A percentile compares a stretch with the other conserved stretches of the same genome.
Evolutionary conservation across 2,888 invertebrate species (phyloP).

Genomic region (Acanthosepion pharaonis): DNA sequence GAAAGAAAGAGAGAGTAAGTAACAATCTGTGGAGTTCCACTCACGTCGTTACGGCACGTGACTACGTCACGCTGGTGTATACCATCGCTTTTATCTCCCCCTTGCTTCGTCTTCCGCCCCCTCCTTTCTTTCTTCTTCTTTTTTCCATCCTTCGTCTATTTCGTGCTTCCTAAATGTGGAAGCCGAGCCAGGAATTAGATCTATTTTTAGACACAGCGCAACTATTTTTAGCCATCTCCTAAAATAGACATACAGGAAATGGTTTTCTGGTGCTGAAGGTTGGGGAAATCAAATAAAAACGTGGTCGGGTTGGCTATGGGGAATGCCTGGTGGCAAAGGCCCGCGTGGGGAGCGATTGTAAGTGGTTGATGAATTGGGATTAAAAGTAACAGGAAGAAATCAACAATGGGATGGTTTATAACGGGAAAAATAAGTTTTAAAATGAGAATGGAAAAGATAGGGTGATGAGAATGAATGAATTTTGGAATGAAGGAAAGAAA

Average conservation of each 20-base stretch:
- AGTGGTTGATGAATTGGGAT: neutral
- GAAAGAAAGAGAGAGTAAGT: neutral
- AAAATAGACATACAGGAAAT: constrained; percentile 6
- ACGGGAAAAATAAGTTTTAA: neutral
- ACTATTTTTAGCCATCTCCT: constrained; percentile 14
- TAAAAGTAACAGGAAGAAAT: neutral
- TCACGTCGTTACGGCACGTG: neutral
- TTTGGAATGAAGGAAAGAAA: too few species aligned
- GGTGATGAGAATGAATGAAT: too few species aligned
- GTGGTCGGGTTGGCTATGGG: neutral
- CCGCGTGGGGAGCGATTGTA: neutral
- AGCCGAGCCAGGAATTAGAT: constrained; percentile 7
- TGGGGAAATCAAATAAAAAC: neutral
- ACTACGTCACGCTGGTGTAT: neutral
- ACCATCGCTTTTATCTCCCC: neutral
- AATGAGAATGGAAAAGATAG: neutral
- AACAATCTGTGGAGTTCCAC: neutral
- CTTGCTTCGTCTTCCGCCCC: neutral
- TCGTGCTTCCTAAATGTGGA: neutral
- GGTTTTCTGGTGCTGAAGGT: neutral
- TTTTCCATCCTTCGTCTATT: neutral
- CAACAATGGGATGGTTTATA: neutral
- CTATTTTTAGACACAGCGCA: neutral
- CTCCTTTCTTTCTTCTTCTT: neutral
- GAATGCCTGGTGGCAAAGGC: neutral